Evolutionary conservation across 1,140 invertebrate genomes (phyloP), one percentile per base, ranked within the genome.

Genomic region (Manduca sexta): DNA sequence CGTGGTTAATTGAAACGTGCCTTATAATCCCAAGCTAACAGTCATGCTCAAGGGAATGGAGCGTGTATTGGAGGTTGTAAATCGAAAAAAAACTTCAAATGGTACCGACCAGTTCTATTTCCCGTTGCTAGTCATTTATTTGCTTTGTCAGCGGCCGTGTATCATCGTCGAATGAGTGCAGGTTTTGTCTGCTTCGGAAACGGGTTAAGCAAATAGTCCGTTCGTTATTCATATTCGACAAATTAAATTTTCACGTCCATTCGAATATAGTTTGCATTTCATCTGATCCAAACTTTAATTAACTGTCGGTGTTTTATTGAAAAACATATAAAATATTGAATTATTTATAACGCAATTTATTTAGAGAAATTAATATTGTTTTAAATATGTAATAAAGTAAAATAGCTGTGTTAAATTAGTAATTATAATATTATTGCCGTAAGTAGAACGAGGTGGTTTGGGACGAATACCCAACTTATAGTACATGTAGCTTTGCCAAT

Each of bases 261-360:
- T 48, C 55, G 59, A 66, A 72, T 63, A 52, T 74, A 69, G 21
- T 26, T 1, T 26, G 59, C 54, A 65, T 60, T 73, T 69, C 72
- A 71, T 74, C 64, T 65, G 64, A 64, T 74, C 65, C 68, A 65
- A 62, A 57, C 77, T 81, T 82, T 74, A 80, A 78, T 82, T 80
- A 80, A 78, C 58, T 43, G 12, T 26, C 21, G 21, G 4, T 26
- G 4, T 26, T 26, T 26, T 26, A 26, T 26, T 26, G 4, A 26
- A 26, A 3, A 8, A 5, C 8, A 3, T 8, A 8, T 26, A 8
- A 26, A 26, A 26, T 26, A 5, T 3, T 8, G 8, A 3, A 26
- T 8, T 26, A 8, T 5, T 26, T 5, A 8, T 5, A 26, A 26
- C 8, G 21, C 8, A 26, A 26, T 26, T 5, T 5, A 5, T 26